phyloP scores from a whole-genome alignment of 2,113 vertebrate genomes.

The Fregetta grallaria region DNA sequence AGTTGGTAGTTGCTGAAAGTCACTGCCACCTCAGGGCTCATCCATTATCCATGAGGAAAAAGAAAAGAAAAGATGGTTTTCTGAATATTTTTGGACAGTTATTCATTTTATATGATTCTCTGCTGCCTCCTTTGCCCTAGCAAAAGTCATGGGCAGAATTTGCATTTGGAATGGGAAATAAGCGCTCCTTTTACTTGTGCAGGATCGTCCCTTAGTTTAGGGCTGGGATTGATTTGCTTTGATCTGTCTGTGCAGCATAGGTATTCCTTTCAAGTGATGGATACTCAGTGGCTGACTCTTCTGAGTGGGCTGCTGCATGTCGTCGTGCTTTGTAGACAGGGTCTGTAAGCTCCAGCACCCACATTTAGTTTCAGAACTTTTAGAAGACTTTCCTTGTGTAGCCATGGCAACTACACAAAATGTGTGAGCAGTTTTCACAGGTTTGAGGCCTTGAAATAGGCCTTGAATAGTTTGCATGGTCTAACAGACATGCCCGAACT shows the following conservation, averaged over 20 bases:
- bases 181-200: background rate
- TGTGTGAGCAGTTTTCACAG: background rate
- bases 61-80: background rate
- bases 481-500: background rate
- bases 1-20: slow-evolving; percentile 9
- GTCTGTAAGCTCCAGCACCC: background rate
- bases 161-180: background rate
- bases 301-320: background rate
- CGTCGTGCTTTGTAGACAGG: background rate
- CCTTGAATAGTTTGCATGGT: background rate
- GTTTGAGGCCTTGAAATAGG: background rate
- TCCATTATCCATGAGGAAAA: slow-evolving; percentile 24
- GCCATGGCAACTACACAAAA: background rate
- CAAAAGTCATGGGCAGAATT: background rate
- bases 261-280: background rate
- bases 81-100: slow-evolving; percentile 16
- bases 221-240: background rate
- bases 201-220: background rate
- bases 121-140: slow-evolving; percentile 1
- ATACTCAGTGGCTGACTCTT: background rate
- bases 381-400: background rate
- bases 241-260: background rate
- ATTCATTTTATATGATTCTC: slow-evolving; percentile 22
- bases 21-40: slow-evolving; percentile 8
- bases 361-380: background rate